phyloP scores from a whole-genome alignment of 2,113 vertebrate genomes.

The Cricetomys ansorgei region DNA sequence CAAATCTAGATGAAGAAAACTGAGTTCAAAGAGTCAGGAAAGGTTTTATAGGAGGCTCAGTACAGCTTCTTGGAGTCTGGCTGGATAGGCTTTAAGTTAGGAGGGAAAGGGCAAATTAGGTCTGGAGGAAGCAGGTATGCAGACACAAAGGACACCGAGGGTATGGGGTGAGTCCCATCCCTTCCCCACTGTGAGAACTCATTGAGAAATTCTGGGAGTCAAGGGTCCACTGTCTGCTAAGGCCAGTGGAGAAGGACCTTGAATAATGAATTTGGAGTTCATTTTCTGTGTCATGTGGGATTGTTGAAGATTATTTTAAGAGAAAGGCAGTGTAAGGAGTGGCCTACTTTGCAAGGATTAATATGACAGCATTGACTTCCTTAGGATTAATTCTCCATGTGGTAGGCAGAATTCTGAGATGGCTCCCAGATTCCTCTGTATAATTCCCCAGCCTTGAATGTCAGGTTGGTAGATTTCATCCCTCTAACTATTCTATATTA shows the following conservation, averaged over 20 bases:
- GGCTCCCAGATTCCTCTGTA: not conserved
- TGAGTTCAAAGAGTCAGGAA: not conserved
- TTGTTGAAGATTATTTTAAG: not conserved
- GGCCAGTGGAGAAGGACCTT: not conserved
- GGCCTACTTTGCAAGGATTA: slow-evolving; percentile 3
- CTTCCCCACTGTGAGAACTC: not conserved
- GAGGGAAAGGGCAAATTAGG: not conserved
- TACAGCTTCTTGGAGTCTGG: not conserved
- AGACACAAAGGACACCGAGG: not conserved
- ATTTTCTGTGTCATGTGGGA: not conserved
- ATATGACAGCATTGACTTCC: not conserved
- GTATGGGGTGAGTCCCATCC: not conserved
- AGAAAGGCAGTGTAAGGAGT: not conserved
- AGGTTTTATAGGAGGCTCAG: not conserved
- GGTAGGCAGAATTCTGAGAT: not conserved
- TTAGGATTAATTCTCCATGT: not conserved
- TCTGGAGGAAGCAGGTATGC: not conserved
- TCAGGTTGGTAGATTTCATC: not conserved
- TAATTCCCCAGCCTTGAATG: not conserved
- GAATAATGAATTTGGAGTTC: not conserved
- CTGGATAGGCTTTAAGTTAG: not conserved
- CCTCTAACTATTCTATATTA: not conserved
- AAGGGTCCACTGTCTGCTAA: not conserved
- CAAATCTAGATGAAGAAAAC: not conserved
- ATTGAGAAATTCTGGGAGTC: not conserved